These are phyloP conservation scores for Sander lucioperca DNA, from an alignment of 2,113 vertebrate genomes.

Conservation along the genomic window DNA sequence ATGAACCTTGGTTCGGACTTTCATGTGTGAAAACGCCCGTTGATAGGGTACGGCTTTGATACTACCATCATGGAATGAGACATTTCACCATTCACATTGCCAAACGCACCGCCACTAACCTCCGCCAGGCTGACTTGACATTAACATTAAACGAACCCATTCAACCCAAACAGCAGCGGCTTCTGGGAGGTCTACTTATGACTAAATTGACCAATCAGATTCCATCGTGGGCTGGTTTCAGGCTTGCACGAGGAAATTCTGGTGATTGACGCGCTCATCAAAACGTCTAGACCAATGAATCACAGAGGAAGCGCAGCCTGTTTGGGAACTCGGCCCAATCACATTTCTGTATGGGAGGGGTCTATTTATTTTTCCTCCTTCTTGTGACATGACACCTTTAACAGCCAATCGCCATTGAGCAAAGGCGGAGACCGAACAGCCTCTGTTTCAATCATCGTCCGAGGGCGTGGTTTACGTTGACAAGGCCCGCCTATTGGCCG, in stretches of 20 bases:
- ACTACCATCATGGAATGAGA: not conserved
- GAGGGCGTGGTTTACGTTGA: constrained; percentile 80
- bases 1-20: too few relatives aligned
- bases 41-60: too few relatives aligned
- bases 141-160: constrained; percentile 18
- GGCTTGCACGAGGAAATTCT: constrained; percentile 71
- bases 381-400: constrained; percentile 35
- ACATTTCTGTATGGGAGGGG: constrained; percentile 24
- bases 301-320: constrained; percentile 17
- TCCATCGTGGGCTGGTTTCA: constrained; percentile 79
- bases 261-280: constrained; percentile 66
- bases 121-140: constrained; percentile 10
- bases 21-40: too few relatives aligned
- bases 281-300: constrained; percentile 63
- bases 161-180: not conserved
- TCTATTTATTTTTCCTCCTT: not conserved
- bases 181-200: not conserved
- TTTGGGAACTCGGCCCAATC: constrained; percentile 67
- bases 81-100: not conserved
- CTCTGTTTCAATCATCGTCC: constrained; percentile 53
- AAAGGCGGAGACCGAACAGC: constrained; percentile 36
- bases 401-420: constrained; percentile 37
- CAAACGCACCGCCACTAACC: not conserved
- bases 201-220: constrained; percentile 68
- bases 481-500: constrained; percentile 87